A percentile compares a stretch with the other conserved stretches of the same genome.
phyloP scores from a whole-genome alignment of 2,797 vertebrate genomes.

The Schizopygopsis malacanthus region DNA sequence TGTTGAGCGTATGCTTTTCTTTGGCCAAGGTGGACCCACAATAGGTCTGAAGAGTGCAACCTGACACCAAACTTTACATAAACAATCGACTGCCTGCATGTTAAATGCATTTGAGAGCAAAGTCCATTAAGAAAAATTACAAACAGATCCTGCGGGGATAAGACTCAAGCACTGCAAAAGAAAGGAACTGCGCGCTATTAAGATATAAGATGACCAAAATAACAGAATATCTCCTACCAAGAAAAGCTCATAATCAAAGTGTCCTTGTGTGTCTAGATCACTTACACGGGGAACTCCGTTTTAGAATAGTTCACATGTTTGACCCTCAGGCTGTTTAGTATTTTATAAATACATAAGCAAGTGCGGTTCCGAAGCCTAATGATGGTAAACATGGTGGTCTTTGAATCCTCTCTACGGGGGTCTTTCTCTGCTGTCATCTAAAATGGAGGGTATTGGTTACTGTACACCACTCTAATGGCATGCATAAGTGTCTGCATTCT shows the following conservation, averaged over 20 bases:
- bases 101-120: constrained; percentile 29
- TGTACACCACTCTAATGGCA: constrained; percentile 59
- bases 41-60: constrained; percentile 19
- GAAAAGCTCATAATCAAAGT: constrained; percentile 37
- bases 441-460: constrained; percentile 56
- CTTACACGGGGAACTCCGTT: constrained; percentile 1
- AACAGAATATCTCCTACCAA: constrained; percentile 40
- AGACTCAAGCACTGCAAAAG: constrained; percentile 1
- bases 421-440: constrained; percentile 56
- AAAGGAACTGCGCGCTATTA: constrained; percentile 30
- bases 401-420: constrained; percentile 43
- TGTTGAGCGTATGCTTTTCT: neutral
- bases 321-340: constrained; percentile 13
- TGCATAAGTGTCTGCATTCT: constrained; percentile 48
- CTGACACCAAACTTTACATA: constrained; percentile 40
- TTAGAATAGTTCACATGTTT: constrained; percentile 36
- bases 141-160: constrained; percentile 19
- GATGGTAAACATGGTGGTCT: constrained; percentile 43
- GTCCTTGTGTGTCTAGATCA: constrained; percentile 40
- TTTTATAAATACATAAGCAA: constrained; percentile 45
- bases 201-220: constrained; percentile 42
- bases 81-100: constrained; percentile 34
- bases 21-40: constrained; percentile 26
- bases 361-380: constrained; percentile 14
- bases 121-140: constrained; percentile 23